These are phyloP conservation scores for Drosophila bifasciata DNA, from an alignment of 1,140 invertebrate species.

Conservation along the genomic window DNA sequence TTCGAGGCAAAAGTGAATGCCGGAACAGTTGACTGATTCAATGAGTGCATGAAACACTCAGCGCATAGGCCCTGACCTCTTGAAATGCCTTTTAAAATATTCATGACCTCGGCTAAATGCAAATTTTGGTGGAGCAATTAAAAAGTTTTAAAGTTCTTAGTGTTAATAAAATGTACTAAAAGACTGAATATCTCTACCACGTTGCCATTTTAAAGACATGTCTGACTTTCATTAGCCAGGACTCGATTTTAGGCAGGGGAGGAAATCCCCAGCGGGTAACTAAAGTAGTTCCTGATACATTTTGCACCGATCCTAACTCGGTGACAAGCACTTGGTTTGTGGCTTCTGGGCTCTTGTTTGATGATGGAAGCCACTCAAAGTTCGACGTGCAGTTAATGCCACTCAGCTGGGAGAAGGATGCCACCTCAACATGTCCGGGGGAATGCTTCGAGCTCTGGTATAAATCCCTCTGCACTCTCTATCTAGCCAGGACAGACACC, in stretches of 20 bases:
- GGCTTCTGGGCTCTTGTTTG: constrained; percentile 18
- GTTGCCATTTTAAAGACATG: too few relatives aligned
- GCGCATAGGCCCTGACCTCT: constrained; percentile 2
- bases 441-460: constrained; percentile 1
- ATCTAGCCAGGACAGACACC: not conserved
- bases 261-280: not conserved
- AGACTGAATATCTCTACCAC: not conserved
- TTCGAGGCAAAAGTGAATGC: constrained; percentile 45
- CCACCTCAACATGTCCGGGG: constrained; percentile 37
- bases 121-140: not conserved
- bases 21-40: constrained; percentile 56
- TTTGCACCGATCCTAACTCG: too few relatives aligned
- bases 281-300: too few relatives aligned
- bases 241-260: not conserved
- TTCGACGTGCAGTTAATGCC: constrained; percentile 62
- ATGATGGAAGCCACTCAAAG: constrained; percentile 66
- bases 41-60: constrained; percentile 46
- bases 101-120: not conserved
- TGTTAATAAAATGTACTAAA: too few relatives aligned
- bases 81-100: constrained; percentile 1
- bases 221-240: constrained; percentile 8
- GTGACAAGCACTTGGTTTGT: not conserved
- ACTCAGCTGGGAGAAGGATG: constrained; percentile 28
- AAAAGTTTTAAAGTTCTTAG: too few relatives aligned
- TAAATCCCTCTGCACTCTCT: too few relatives aligned